Percentiles rank a stretch among this genome's conserved stretches.
Conservation (phyloP, 2,113 vertebrate species). For the Alosa alosa region DNA sequence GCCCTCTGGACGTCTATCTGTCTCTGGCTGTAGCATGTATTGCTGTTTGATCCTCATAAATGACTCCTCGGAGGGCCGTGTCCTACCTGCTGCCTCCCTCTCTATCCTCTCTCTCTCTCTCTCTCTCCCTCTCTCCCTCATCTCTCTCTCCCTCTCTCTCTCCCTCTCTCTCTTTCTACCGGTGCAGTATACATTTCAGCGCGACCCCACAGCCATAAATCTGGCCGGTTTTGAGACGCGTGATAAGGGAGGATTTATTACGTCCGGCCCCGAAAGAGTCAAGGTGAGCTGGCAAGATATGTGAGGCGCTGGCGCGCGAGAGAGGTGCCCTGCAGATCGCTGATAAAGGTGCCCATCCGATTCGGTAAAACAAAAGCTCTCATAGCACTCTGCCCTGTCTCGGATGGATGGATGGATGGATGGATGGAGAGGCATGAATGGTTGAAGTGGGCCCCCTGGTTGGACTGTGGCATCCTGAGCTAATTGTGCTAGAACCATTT, state of each 20-base stretch:
- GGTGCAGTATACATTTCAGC: not conserved
- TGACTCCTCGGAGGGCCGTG: not conserved
- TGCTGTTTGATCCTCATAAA: not conserved
- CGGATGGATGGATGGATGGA: constrained; percentile 9
- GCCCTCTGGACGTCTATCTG: not conserved
- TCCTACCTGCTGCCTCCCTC: not conserved
- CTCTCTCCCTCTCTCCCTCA: constrained; percentile 6
- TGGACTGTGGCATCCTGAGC: not conserved
- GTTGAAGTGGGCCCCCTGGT: not conserved
- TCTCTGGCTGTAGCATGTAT: not conserved
- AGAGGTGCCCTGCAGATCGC: constrained; percentile 25
- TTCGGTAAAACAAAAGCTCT: constrained; percentile 23
- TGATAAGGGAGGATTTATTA: constrained; percentile 46
- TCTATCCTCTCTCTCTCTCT: constrained; percentile 17
- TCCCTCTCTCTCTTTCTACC: not conserved
- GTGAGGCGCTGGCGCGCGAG: constrained; percentile 13
- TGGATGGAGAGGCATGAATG: not conserved
- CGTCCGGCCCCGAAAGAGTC: constrained; percentile 11
- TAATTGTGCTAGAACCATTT: not conserved
- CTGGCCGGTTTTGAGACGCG: constrained; percentile 22
- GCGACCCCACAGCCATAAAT: constrained; percentile 10
- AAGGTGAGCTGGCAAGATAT: constrained; percentile 43
- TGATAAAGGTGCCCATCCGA: constrained; percentile 23
- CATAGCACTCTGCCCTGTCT: not conserved
- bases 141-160: not conserved